Evolutionary conservation across 1,140 invertebrate genomes (phyloP).

Genomic region (Liolophura sinensis): DNA sequence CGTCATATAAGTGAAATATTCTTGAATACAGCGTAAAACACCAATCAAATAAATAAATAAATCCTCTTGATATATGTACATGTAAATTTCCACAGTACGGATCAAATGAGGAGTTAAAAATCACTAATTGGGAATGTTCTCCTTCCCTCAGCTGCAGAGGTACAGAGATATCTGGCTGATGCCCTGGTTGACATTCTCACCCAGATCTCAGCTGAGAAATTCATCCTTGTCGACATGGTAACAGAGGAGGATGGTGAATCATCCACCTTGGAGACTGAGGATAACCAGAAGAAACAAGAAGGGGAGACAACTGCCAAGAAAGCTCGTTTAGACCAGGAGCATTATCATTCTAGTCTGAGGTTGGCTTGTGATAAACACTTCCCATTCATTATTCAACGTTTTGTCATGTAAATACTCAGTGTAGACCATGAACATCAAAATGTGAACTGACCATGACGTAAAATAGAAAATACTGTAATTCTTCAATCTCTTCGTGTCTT

Average conservation of each 20-base stretch:
- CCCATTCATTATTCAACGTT: not conserved
- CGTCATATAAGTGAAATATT: no score
- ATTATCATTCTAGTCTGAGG: slow-evolving; percentile 59
- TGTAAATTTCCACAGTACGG: no score
- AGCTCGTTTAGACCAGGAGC: slow-evolving; percentile 56
- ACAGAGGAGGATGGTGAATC: slow-evolving; percentile 10
- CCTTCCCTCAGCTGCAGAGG: slow-evolving; percentile 34
- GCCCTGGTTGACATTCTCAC: slow-evolving; percentile 73
- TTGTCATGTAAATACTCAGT: not conserved
- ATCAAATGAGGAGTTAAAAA: no score
- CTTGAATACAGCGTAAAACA: no score
- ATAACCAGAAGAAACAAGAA: slow-evolving; percentile 20
- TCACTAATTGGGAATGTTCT: not conserved
- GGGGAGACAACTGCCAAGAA: slow-evolving; percentile 40
- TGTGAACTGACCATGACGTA: no score
- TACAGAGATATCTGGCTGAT: slow-evolving; percentile 64
- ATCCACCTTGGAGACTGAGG: slow-evolving; percentile 14
- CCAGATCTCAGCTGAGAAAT: slow-evolving; percentile 49
- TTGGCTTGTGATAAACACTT: slow-evolving; percentile 6
- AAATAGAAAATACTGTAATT: no score
- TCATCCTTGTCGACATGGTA: slow-evolving; percentile 60
- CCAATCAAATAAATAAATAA: no score
- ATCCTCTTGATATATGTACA: no score
- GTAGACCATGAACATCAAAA: not conserved
- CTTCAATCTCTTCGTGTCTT: no score